Evolutionary conservation across 2,888 invertebrate genomes (phyloP), one percentile per base, ranked within the genome.

Genomic region (Zaprionus lineosus): DNA sequence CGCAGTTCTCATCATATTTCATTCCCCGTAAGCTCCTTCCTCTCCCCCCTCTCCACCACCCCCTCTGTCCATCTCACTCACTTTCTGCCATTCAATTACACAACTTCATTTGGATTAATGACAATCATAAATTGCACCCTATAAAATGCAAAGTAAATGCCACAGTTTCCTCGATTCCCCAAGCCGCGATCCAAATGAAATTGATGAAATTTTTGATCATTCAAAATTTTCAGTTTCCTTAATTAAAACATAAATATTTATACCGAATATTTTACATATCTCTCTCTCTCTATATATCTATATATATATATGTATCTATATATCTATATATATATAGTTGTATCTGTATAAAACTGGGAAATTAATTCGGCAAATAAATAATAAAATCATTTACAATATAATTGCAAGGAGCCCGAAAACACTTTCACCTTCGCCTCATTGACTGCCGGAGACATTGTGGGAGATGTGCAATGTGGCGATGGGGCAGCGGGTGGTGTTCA

Each of bases 311-410:
- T n/a, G n/a, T n/a, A n/a, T n/a, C n/a, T n/a, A n/a, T n/a, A n/a
- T n/a, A n/a, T n/a, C n/a, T n/a, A n/a, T n/a, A n/a, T n/a, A n/a
- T n/a, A n/a, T n/a, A n/a, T n/a, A n/a, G n/a, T n/a, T n/a, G n/a
- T n/a, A n/a, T n/a, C n/a, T n/a, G 36, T 16, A 9, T 19, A 4
- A 36, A 64, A 43, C 36, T 52, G 61, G 55, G 69, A 81, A 84
- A 84, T 82, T 78, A 84, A 81, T 84, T 78, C 76, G 71, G 55
- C 76, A 84, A 84, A 81, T 84, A 82, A 81, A 81, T 81, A 81
- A 81, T 82, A 82, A 81, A 81, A 84, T 82, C 81, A 81, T 81
- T 81, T 81, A 82, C 82, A 81, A 84, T 84, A 82, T 81, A 84
- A 81, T 84, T 84, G 82, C 82, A 66, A 51, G 44, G 60, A 55